Percentiles rank a stretch among this genome's conserved stretches.
Conservation (phyloP, 2,113 vertebrate genomes). For the Vidua macroura region DNA sequence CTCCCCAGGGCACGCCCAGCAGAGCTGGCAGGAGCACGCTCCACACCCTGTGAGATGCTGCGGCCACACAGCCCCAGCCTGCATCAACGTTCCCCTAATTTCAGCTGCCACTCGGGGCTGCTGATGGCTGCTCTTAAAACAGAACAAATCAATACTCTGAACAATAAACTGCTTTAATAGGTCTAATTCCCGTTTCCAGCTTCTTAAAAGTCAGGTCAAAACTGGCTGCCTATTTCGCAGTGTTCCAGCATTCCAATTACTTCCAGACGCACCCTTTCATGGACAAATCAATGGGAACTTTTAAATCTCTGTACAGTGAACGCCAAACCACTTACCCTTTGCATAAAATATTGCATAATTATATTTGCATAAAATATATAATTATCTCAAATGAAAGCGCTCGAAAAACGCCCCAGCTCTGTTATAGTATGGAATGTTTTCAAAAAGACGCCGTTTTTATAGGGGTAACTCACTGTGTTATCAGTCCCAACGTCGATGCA, state of each 20-base stretch:
- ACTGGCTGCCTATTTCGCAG: not conserved
- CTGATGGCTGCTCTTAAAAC: not conserved
- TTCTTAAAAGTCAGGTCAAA: not conserved
- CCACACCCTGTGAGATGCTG: not conserved
- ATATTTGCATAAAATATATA: not conserved
- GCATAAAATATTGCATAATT: not conserved
- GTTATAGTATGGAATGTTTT: accelerated
- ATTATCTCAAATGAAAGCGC: not conserved
- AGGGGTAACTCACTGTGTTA: conserved; percentile 75
- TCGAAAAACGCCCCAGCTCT: not conserved
- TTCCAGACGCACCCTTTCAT: not conserved
- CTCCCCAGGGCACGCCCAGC: not conserved
- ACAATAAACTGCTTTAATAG: not conserved
- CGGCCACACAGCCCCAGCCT: not conserved
- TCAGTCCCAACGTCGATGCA: conserved; percentile 95
- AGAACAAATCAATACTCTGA: not conserved
- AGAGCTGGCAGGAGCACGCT: too few species aligned
- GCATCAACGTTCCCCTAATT: accelerated
- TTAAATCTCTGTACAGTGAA: accelerated
- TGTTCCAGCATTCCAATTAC: not conserved
- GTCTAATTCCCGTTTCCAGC: not conserved
- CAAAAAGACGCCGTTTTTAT: accelerated
- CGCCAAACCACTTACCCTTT: not conserved
- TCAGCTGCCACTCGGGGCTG: not conserved
- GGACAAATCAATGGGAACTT: not conserved